Evolutionary conservation across 2,113 vertebrate species (phyloP), one percentile per base, ranked within the genome.

Genomic region (Bubalus kerabau): DNA sequence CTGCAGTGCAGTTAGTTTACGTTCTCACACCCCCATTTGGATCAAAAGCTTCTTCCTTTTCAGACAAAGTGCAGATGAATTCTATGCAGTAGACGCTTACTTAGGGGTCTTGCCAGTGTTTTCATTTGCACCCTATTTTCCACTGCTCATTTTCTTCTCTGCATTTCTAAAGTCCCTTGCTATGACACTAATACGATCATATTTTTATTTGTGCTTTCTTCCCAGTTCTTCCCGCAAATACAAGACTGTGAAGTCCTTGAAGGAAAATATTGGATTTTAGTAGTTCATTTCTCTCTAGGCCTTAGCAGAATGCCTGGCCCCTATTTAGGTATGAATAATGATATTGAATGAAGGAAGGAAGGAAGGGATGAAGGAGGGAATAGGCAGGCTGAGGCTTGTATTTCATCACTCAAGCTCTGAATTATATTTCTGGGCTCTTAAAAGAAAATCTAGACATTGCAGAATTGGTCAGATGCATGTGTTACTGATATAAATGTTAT

Each of bases 181-280:
- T 24, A 5, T 62, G 17, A 97, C 89, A 83, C 67, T 30, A 83
- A 1, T 48, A 46, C 64, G 7, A 84, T 32, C 46, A 48, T 14
- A 48, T 71, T 97, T 95, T 89, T 28, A 92, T 84, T 52, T 95
- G 60, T 84, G 21, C 36, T 96, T 95, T 83, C 43, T 23, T 86
- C 85, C 88, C 19, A 76, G 9, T 57, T 91, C 32, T 10, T 46
- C 71, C 15, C 14, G 30, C 19, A 43, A 91, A 71, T 59, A 21
- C 32, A n/a, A 83, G 87, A 74, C 3, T 86, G 48, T 87, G 59
- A 96, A 95, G 52, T 82, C 86, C 59, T 74, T 76, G 43, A 95
- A 54, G 40, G 17, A 87, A 94, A 88, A 48, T 30, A 71, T 3
- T 90, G 28, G 40, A 2, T 76, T 94, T 96, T 88, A 92, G 59